phyloP scores from a whole-genome alignment of 2,888 invertebrate genomes.

The Cinara cedri region DNA sequence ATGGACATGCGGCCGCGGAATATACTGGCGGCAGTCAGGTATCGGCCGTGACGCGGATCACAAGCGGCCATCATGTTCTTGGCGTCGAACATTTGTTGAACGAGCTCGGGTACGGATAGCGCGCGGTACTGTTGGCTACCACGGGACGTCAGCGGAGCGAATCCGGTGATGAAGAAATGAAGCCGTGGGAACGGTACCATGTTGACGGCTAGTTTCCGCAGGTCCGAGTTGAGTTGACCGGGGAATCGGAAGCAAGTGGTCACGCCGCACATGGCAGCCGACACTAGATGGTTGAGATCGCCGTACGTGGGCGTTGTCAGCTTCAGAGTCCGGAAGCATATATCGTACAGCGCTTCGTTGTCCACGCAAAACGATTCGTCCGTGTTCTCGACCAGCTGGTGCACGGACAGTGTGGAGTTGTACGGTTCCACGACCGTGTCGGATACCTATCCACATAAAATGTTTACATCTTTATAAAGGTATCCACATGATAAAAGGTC shows the following conservation, averaged over 20 bases:
- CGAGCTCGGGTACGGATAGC: conserved; percentile 66
- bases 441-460: no score
- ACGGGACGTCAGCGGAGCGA: conserved; percentile 59
- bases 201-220: conserved; percentile 65
- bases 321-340: no score
- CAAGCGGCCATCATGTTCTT: conserved; percentile 70
- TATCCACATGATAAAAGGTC: no score
- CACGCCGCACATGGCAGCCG: no score
- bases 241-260: neutral
- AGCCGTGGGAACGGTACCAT: conserved; percentile 72
- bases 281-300: no score
- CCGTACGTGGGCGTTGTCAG: no score
- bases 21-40: conserved; percentile 65
- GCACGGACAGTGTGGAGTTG: no score
- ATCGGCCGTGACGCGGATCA: conserved; percentile 68
- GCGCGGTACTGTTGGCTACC: neutral
- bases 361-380: no score
- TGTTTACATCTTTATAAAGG: no score
- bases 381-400: no score
- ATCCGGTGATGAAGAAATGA: conserved; percentile 69
- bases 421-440: no score
- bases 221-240: conserved; percentile 1
- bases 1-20: conserved; percentile 61
- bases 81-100: conserved; percentile 64
- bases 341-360: no score